Evolutionary conservation across 2,797 vertebrate species (phyloP), one percentile per base, ranked within the genome.

Genomic region (Mormyrus proboscirostris): DNA sequence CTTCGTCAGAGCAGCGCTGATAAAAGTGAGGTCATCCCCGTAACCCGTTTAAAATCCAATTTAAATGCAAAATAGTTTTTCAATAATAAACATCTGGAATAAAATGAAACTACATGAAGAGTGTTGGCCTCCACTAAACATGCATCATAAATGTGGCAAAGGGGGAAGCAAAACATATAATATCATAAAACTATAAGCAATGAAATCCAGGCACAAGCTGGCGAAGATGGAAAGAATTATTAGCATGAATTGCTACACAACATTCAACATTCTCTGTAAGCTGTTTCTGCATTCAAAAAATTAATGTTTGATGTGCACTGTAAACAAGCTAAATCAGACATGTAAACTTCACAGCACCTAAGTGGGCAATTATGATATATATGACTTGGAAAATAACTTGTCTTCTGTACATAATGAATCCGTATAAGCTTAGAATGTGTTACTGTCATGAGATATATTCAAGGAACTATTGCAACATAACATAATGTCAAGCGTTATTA

Each of bases 11-110:
- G 47, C 83, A 86, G 83, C 22, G 12, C 51, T 86, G 41, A 86
- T 86, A 86, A 86, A 86, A 86, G 47, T 86, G 83, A 86, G 83
- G 83, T 86, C 83, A 86, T 53, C 83, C 12, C 47, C 10, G 12
- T 53, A 86, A 86, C 83, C 83, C 47, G 25, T 86, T 51, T 51
- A 86, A 86, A 86, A 86, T 51, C 50, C 83, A 86, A 86, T 86
- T 86, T 86, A 86, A 86, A 86, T 86, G 83, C 83, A 86, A 86
- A 86, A 86, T 53, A 86, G 83, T 33, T 49, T 53, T 86, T 86
- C 50, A 53, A 49, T 53, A 86, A 86, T 86, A 53, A 53, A 86
- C 83, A 50, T 86, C 83, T 86, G 83, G 83, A 86, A 47, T 86
- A 86, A 86, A 86, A 86, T 51, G 47, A 53, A 49, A 86, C 25